Evolutionary conservation across 2,113 vertebrate genomes (phyloP), one percentile per base, ranked within the genome.

Genomic region (Nothocercus nigrocapillus): DNA sequence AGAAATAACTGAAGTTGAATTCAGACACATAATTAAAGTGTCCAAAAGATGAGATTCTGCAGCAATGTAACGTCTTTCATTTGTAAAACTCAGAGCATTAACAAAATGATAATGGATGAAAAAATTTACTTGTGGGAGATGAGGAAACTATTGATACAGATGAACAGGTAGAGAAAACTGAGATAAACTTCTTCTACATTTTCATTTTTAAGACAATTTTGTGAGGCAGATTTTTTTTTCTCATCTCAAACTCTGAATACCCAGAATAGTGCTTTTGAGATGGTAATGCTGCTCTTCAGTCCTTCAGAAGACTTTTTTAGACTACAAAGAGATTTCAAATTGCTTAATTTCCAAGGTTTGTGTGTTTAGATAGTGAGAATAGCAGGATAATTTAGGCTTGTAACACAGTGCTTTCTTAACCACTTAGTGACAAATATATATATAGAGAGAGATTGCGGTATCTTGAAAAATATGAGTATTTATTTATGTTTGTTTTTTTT

Each of bases 371-470:
- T 74, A n/a, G 5, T 68, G 17, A 79, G 66, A 47, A 7, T 38
- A 64, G 36, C 10, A 61, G 30, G 16, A 59, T 68, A 78, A n/a
- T 59, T n/a, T 45, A 78, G 47, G 8, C 42, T 89, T 87, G 56
- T 53, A 68, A 42, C 79, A 38, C 3, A 0, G 0, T 25, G 7
- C 68, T 79, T 53, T 75, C 27, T 63, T 89, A 36, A 56, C 32
- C 40, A 17, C 44, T 59, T 70, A 19, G 66, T 88, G 34, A 69
- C n/a, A 69, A 78, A 28, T 89, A 44, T 62, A 70, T 32, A 61
- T 68, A 11, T 20, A 15, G 0, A 84, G 7, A 63, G 5, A 70
- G 5, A 30, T 1, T 0, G 8, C 6, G 36, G 28, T 36, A 10
- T 49, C 36, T 79, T 89, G 14, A 34, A 66, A 74, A 58, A 1